Percentiles rank a stretch among this genome's conserved stretches.
phyloP scores from a whole-genome alignment of 2,888 invertebrate species.

The Diabrotica balteata region DNA sequence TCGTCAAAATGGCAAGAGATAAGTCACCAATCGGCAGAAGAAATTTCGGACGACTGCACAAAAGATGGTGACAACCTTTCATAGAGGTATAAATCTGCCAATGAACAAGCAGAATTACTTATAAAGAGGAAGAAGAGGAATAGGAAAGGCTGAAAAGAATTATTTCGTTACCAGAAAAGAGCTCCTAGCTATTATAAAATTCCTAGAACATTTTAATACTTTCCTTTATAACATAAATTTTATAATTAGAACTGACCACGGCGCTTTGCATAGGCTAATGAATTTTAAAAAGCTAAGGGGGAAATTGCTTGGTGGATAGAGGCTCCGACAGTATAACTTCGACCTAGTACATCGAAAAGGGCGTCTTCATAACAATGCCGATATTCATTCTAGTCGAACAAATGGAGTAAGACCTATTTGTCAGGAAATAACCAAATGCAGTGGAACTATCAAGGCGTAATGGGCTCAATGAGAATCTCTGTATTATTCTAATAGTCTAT shows the following conservation, averaged over 20 bases:
- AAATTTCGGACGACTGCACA: no score
- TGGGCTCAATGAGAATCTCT: no score
- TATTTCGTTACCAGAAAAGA: not conserved
- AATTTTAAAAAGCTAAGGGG: not conserved
- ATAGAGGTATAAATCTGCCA: no score
- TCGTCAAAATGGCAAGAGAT: no score
- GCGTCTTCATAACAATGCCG: constrained; percentile 1
- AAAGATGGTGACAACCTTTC: not conserved
- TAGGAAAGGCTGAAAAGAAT: not conserved
- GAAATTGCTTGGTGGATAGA: not conserved
- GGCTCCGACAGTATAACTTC: not conserved
- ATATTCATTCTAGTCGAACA: not conserved
- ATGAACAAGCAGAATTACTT: no score
- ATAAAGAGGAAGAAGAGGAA: no score
- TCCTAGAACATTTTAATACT: not conserved
- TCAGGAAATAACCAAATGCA: no score
- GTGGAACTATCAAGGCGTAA: no score
- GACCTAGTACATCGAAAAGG: not conserved
- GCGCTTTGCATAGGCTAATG: not conserved
- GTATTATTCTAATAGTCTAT: no score
- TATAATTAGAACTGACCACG: not conserved
- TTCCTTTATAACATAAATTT: not conserved
- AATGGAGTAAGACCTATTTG: no score
- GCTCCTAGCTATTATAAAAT: not conserved
- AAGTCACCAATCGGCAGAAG: no score